A percentile compares a stretch with the other conserved stretches of the same genome.
Conservation (phyloP, 2,888 invertebrate species). For the Anodontia alba region DNA sequence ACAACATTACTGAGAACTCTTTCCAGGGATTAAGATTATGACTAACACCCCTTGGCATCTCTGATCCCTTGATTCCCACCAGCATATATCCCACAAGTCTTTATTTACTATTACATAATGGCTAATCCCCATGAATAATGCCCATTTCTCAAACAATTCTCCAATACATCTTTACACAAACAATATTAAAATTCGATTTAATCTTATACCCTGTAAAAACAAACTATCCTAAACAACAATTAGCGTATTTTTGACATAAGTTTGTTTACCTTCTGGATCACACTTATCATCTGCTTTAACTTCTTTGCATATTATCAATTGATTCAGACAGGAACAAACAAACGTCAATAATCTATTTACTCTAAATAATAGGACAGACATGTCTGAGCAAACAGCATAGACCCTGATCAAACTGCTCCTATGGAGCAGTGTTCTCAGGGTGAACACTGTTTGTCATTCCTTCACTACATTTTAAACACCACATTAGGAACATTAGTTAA, state of each 20-base stretch:
- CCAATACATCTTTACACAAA: not conserved
- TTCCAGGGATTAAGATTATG: not conserved
- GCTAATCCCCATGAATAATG: not conserved
- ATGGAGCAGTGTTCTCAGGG: too few species aligned
- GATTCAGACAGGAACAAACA: too few species aligned
- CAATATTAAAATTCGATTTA: not conserved
- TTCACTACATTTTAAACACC: too few species aligned
- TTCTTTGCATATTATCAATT: too few species aligned
- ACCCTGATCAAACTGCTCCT: too few species aligned
- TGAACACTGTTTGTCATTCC: too few species aligned
- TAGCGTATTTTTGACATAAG: constrained; percentile 1
- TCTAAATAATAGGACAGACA: too few species aligned
- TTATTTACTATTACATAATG: not conserved
- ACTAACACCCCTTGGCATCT: not conserved
- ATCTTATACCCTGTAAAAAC: not conserved
- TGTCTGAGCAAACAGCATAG: too few species aligned
- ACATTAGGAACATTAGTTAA: too few species aligned
- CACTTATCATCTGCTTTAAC: too few species aligned
- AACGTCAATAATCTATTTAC: too few species aligned
- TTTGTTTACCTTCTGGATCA: not conserved
- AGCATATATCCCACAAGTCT: not conserved
- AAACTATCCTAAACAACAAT: constrained; percentile 11
- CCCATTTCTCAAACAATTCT: not conserved
- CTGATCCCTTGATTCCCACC: not conserved
- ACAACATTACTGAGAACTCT: too few species aligned